phyloP scores from a whole-genome alignment of 2,888 invertebrate species.

The Blastobasis lacticolella region DNA sequence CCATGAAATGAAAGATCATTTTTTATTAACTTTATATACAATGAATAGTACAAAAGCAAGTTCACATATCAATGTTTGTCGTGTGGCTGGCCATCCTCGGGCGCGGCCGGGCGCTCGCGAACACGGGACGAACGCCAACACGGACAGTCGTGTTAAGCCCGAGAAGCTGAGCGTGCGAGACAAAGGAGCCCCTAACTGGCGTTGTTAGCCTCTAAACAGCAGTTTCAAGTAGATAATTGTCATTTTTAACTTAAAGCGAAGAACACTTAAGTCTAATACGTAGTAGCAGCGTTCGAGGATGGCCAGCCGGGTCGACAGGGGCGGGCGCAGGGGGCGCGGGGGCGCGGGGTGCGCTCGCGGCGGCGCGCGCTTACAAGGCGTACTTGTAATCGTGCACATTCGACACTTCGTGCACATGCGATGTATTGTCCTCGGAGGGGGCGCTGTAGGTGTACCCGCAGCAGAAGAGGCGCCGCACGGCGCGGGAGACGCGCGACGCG shows the following conservation, averaged over 20 bases:
- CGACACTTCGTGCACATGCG: conserved; percentile 24
- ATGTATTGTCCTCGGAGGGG: conserved; percentile 44
- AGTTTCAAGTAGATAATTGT: no score
- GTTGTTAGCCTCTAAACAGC: no score
- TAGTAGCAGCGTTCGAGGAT: conserved; percentile 25
- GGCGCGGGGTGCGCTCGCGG: conserved; percentile 11
- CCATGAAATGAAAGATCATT: background rate
- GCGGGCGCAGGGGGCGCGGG: conserved; percentile 15
- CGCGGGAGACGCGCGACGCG: conserved; percentile 49
- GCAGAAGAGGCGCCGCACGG: conserved; percentile 55
- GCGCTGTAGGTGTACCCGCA: conserved; percentile 50
- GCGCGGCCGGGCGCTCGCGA: conserved; percentile 6
- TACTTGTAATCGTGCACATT: conserved; percentile 14
- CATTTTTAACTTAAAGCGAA: no score
- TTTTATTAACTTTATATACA: conserved; percentile 41
- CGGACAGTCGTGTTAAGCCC: no score
- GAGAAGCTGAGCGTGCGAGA: no score
- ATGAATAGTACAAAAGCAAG: conserved; percentile 29
- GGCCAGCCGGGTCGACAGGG: conserved; percentile 35
- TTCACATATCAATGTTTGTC: conserved; percentile 22
- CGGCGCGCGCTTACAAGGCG: conserved; percentile 30
- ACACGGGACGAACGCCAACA: background rate
- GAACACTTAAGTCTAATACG: background rate
- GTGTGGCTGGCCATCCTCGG: conserved; percentile 42
- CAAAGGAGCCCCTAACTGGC: no score